Base-by-base conservation (phyloP, 2,888 invertebrate species). In the Platycheirus albimanus region DNA sequence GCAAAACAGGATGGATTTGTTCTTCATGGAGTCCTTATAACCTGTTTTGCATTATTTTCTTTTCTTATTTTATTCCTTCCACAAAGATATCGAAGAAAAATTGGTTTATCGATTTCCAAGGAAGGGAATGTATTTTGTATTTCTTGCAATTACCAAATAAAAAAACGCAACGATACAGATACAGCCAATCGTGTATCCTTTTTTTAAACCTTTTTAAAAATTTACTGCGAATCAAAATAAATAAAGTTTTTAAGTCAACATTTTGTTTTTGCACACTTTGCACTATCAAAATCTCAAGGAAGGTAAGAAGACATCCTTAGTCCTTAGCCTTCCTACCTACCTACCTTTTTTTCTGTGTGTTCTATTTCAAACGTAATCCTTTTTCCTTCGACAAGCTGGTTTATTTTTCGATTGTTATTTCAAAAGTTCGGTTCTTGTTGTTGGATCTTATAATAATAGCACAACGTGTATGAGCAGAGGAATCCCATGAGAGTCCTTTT, bases 291-390 rank as follows among this genome's bases (percentile, higher is more conserved):
- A 20, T 19, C 54, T 8, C 19, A 54, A 38, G 15, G 28, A 43
- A 61, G 47, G 43, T 54, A 38, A 41, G 41, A 24, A 24, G 58
- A 13, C 41, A 58, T 58, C 41, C 24, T 20, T 41, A n/a, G 19
- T 13, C n/a, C 15, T 17, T n/a, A n/a, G n/a, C n/a, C n/a, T 15
- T 15, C 17, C 3, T 11, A 24, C n/a, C n/a, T n/a, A n/a, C n/a
- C n/a, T 54, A 54, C 11, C 36, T 38, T 3, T 52, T 36, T 19
- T 38, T 24, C 8, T 63, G 33, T 54, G 74, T 19, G 30, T 61
- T 49, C 58, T 38, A 20, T 71, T n/a, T n/a, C n/a, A n/a, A n/a
- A n/a, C 20, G 77, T 71, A 43, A 77, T 77, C 70, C 71, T 56
- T 51, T n/a, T 67, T 61, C 58, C 28, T 52, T 77, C 56, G 70